Conservation (phyloP, 2,113 vertebrate genomes). For the Ibidorhyncha struthersii region DNA sequence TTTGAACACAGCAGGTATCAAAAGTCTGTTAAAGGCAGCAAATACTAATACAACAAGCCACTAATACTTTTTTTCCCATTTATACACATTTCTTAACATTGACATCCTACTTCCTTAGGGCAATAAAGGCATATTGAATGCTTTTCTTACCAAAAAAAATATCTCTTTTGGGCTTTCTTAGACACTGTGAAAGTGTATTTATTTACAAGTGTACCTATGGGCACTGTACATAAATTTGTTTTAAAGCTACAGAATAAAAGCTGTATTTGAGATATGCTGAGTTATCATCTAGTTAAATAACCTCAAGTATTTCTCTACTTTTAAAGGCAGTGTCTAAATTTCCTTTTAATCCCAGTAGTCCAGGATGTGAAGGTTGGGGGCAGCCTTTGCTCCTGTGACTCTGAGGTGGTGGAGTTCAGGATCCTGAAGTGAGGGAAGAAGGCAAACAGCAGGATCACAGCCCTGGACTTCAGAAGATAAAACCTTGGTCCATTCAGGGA, state of each 20-base stretch:
- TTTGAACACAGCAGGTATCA: background rate
- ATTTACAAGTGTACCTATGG: background rate
- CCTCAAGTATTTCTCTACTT: background rate
- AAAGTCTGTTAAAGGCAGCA: background rate
- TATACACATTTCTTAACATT: background rate
- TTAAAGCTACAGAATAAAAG: background rate
- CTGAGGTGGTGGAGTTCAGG: background rate
- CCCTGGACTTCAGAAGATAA: background rate
- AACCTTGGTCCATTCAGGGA: background rate
- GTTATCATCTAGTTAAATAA: background rate
- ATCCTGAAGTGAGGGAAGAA: background rate
- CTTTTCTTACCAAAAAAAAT: background rate
- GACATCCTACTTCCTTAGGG: background rate
- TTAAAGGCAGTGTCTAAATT: background rate
- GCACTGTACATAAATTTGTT: background rate
- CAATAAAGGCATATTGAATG: background rate
- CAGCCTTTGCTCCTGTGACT: background rate
- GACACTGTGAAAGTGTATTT: background rate
- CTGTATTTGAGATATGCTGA: background rate
- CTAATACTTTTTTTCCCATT: accelerated
- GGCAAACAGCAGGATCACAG: background rate
- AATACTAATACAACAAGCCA: background rate
- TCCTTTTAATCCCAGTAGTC: background rate
- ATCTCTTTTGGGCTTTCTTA: background rate
- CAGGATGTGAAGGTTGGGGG: background rate